Percentiles rank a stretch among this genome's conserved stretches.
Evolutionary conservation across 2,113 vertebrate species (phyloP).

Genomic region (Cyanistes caeruleus): DNA sequence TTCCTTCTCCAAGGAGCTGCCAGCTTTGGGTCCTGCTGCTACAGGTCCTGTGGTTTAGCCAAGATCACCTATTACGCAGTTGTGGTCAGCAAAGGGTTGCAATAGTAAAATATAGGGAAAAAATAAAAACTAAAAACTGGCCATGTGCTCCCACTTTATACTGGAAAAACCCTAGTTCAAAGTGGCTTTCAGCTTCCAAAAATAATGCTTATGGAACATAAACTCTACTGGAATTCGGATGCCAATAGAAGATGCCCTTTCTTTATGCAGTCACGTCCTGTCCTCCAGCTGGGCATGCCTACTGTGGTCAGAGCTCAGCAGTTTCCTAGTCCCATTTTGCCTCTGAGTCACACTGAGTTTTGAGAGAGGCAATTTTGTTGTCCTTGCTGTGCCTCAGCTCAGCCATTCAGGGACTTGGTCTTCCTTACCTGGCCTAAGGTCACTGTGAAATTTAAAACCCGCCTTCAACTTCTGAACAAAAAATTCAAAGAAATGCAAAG

Average conservation of each 20-base stretch:
- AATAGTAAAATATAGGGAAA: background rate
- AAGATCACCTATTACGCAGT: background rate
- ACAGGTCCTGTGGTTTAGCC: background rate
- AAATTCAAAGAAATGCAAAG: background rate
- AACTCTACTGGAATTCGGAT: background rate
- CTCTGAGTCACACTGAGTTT: background rate
- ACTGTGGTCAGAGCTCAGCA: background rate
- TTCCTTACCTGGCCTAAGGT: background rate
- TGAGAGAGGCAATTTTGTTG: background rate
- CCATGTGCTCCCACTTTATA: background rate
- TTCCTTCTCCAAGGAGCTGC: background rate
- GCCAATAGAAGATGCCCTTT: background rate
- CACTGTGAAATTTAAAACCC: background rate
- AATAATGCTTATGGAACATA: background rate
- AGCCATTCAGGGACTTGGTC: background rate
- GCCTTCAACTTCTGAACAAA: background rate
- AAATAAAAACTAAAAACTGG: background rate
- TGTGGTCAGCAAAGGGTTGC: background rate
- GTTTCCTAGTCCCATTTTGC: background rate
- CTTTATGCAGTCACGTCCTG: background rate
- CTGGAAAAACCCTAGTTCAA: background rate
- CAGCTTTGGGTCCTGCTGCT: background rate
- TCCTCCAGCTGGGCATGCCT: background rate
- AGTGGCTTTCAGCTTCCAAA: background rate
- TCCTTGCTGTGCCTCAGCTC: background rate